Conservation (phyloP, 2,888 invertebrate genomes). For the Drosophila picticornis region DNA sequence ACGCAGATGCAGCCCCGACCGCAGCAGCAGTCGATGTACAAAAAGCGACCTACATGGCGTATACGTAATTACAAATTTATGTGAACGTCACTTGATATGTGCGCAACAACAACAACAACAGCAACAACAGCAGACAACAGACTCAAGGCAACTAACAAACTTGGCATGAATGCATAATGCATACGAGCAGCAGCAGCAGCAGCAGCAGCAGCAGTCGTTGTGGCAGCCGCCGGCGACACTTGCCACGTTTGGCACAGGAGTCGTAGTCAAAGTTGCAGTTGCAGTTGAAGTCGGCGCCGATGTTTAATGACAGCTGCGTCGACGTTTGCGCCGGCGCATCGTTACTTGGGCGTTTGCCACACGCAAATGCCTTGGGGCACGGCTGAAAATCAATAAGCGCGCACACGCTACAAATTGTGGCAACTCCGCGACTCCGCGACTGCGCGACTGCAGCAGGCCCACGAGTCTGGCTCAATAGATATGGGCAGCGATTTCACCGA, state of each 20-base stretch:
- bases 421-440: conserved; percentile 7
- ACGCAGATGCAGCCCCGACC: conserved; percentile 9
- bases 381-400: conserved; percentile 73
- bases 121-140: conserved; percentile 27
- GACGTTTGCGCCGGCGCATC: conserved; percentile 56
- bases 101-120: conserved; percentile 26
- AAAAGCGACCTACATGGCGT: conserved; percentile 74
- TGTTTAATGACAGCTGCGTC: conserved; percentile 26
- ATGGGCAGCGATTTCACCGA: conserved; percentile 13
- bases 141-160: conserved; percentile 38
- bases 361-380: conserved; percentile 49
- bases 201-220: conserved; percentile 29
- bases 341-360: conserved; percentile 57
- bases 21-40: conserved; percentile 5
- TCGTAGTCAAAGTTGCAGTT: conserved; percentile 6
- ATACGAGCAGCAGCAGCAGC: conserved; percentile 14
- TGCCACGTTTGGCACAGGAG: conserved; percentile 53
- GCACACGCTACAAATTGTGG: conserved; percentile 74
- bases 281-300: conserved; percentile 6
- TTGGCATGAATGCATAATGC: conserved; percentile 65
- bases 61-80: conserved; percentile 80
- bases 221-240: conserved; percentile 54
- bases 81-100: conserved; percentile 63
- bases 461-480: conserved; percentile 7
- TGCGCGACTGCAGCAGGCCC: conserved; percentile 21